phyloP scores from a whole-genome alignment of 2,113 vertebrate species.

The Gopherus evgoodei region DNA sequence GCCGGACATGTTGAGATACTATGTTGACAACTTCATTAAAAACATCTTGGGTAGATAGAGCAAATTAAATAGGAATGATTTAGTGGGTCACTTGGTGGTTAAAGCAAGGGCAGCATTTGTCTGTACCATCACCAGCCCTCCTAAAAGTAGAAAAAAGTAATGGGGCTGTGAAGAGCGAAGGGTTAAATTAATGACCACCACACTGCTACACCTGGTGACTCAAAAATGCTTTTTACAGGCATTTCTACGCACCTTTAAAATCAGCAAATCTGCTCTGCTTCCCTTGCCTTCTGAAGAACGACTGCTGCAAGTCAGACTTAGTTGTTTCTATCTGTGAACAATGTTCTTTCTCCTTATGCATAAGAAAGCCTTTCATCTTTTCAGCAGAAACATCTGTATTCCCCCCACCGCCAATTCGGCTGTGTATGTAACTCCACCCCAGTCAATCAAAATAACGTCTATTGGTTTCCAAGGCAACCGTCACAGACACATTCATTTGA shows the following conservation, averaged over 20 bases:
- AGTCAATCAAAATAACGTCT: background rate
- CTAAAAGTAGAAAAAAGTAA: background rate
- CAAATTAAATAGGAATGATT: background rate
- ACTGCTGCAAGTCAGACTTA: background rate
- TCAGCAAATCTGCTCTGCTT: background rate
- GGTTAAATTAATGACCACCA: background rate
- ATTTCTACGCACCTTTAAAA: background rate
- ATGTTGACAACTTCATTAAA: background rate
- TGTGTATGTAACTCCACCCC: background rate
- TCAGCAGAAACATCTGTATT: background rate
- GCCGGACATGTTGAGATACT: background rate
- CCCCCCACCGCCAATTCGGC: background rate
- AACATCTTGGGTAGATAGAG: background rate
- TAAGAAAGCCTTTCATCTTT: background rate
- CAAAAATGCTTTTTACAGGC: background rate
- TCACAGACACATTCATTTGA: conserved; percentile 1
- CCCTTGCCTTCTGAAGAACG: background rate
- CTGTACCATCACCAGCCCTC: background rate
- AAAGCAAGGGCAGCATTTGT: background rate
- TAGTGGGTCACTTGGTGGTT: background rate
- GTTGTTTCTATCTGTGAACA: background rate
- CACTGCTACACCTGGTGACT: background rate
- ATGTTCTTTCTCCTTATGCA: background rate
- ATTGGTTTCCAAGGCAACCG: conserved; percentile 72
- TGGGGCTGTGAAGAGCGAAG: background rate